Evolutionary conservation across 2,113 vertebrate species (phyloP).

Genomic region (Microtus ochrogaster): DNA sequence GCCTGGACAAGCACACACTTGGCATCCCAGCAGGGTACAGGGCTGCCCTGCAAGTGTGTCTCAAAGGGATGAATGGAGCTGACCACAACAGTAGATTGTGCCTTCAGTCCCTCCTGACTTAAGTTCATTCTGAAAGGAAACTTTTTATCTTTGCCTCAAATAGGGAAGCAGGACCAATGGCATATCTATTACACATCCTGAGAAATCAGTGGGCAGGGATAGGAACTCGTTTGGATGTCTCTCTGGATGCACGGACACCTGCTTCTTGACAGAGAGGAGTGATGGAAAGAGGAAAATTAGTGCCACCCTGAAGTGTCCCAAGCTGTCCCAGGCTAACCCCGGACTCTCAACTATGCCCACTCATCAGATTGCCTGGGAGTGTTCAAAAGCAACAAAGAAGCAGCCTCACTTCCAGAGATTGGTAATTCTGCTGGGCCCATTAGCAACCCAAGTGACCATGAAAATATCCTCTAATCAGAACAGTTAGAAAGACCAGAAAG

Average conservation of each 20-base stretch:
- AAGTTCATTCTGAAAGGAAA: background rate
- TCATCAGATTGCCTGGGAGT: background rate
- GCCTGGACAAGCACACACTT: no score
- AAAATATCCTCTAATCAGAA: background rate
- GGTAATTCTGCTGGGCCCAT: background rate
- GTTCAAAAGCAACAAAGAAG: background rate
- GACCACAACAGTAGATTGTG: background rate
- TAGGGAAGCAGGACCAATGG: background rate
- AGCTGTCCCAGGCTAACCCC: background rate
- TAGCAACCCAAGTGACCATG: background rate
- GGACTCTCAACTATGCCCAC: fast-evolving
- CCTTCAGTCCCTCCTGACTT: background rate
- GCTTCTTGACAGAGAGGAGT: fast-evolving
- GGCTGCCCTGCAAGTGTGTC: background rate
- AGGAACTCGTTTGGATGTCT: background rate
- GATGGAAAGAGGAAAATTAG: background rate
- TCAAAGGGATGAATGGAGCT: background rate
- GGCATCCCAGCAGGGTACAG: background rate
- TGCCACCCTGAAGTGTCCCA: background rate
- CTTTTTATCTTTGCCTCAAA: slow-evolving; percentile 1
- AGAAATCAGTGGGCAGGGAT: background rate
- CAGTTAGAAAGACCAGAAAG: background rate
- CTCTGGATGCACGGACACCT: background rate
- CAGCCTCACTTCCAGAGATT: background rate
- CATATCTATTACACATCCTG: no score